Conservation (phyloP, 2,797 vertebrate species). For the Capromys pilorides region DNA sequence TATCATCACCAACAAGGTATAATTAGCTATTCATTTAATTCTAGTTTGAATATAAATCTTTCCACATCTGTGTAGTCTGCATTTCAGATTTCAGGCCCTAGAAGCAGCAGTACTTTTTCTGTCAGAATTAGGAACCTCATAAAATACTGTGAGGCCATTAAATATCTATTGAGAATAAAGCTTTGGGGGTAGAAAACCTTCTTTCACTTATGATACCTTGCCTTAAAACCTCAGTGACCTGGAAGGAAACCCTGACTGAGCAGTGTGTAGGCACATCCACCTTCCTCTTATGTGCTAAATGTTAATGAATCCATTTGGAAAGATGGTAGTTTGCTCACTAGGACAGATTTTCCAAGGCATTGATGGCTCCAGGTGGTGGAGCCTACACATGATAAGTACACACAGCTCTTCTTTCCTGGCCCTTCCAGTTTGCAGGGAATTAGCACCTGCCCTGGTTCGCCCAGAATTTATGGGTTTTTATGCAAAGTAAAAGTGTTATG, state of each 20-base stretch:
- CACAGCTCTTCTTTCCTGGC: neutral
- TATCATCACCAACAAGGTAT: neutral
- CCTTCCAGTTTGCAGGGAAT: neutral
- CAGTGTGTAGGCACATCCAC: neutral
- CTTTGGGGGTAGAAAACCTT: neutral
- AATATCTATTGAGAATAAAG: neutral
- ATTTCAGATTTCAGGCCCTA: neutral
- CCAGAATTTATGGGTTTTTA: neutral
- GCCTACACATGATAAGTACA: neutral
- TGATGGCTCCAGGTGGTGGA: slow-evolving; percentile 38
- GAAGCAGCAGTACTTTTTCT: slow-evolving; percentile 11
- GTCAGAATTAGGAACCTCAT: neutral
- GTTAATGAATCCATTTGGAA: slow-evolving; percentile 41
- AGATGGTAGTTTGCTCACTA: slow-evolving; percentile 33
- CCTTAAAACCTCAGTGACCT: neutral
- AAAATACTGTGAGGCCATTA: neutral
- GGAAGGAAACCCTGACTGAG: neutral
- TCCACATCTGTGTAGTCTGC: neutral
- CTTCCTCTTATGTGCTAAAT: neutral
- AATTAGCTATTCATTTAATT: neutral
- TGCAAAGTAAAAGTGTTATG: neutral
- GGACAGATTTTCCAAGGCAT: slow-evolving; percentile 48
- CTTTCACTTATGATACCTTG: slow-evolving; percentile 3
- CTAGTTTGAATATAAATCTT: slow-evolving; percentile 14
- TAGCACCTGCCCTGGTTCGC: neutral